These are phyloP conservation scores for Oryzias javanicus DNA, from an alignment of 2,113 vertebrate species.

Conservation along the genomic window DNA sequence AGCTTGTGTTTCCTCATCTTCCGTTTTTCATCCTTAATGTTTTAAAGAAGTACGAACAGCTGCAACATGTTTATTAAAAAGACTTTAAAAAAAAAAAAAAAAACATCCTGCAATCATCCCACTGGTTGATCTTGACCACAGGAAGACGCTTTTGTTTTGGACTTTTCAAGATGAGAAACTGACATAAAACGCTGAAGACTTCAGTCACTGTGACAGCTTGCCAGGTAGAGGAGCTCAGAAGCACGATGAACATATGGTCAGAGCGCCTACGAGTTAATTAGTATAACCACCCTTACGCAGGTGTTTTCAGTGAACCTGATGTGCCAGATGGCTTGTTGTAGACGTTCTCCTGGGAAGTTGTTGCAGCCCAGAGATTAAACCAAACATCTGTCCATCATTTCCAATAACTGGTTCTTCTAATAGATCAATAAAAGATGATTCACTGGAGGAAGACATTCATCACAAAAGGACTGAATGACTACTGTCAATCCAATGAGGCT, in stretches of 20 bases:
- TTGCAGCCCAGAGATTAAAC: not conserved
- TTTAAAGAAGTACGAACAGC: too few relatives aligned
- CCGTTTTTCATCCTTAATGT: too few relatives aligned
- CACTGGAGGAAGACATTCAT: not conserved
- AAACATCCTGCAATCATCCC: slow-evolving; percentile 29
- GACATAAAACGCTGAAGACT: slow-evolving; percentile 3
- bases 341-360: not conserved
- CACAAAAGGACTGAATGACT: not conserved
- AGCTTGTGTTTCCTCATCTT: too few relatives aligned
- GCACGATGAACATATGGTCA: not conserved
- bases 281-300: not conserved
- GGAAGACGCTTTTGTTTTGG: slow-evolving; percentile 13
- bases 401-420: not conserved
- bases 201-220: not conserved
- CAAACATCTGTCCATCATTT: not conserved
- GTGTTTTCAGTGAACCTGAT: not conserved
- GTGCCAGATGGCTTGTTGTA: slow-evolving; percentile 1
- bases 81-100: slow-evolving; percentile 22
- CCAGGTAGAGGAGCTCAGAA: slow-evolving; percentile 10
- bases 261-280: not conserved
- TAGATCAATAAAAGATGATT: not conserved
- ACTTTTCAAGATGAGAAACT: slow-evolving; percentile 5
- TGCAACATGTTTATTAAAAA: slow-evolving; percentile 35
- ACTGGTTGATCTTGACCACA: slow-evolving; percentile 19
- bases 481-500: too few relatives aligned